Percentiles rank a stretch among this genome's conserved stretches.
Evolutionary conservation across 2,888 invertebrate species (phyloP).

Genomic region (Chironomus tentans): DNA sequence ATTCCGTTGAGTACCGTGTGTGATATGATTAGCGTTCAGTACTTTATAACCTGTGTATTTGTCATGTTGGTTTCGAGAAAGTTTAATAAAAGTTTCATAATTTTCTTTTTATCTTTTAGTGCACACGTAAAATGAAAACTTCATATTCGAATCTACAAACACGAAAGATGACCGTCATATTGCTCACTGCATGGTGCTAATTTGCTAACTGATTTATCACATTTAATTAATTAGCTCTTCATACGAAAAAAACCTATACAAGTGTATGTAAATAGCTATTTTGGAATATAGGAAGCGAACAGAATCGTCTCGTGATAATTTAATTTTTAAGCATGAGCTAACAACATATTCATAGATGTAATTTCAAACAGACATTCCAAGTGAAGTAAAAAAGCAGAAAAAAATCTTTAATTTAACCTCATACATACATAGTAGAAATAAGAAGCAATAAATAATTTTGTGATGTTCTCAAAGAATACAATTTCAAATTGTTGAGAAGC

Average conservation of each 20-base stretch:
- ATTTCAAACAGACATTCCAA: background rate
- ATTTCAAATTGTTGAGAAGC: background rate
- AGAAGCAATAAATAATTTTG: background rate
- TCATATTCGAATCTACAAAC: background rate
- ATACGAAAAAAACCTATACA: background rate
- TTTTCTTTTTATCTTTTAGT: background rate
- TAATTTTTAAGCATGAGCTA: conserved; percentile 2
- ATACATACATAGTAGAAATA: no score
- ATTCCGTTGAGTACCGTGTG: no score
- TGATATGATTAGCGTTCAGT: no score
- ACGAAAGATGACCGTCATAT: background rate
- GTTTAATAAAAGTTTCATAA: no score
- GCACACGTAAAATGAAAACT: background rate
- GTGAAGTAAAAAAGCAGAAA: background rate
- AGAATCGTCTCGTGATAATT: background rate
- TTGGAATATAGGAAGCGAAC: background rate
- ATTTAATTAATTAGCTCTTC: background rate
- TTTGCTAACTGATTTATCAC: background rate
- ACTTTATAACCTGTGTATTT: no score
- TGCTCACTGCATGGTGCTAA: no score
- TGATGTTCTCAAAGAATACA: background rate
- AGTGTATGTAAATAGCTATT: no score
- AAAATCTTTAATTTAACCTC: no score
- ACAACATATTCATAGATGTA: background rate
- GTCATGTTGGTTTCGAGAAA: no score